Conservation (phyloP, 2,888 invertebrate species). For the Polia nebulosa region DNA sequence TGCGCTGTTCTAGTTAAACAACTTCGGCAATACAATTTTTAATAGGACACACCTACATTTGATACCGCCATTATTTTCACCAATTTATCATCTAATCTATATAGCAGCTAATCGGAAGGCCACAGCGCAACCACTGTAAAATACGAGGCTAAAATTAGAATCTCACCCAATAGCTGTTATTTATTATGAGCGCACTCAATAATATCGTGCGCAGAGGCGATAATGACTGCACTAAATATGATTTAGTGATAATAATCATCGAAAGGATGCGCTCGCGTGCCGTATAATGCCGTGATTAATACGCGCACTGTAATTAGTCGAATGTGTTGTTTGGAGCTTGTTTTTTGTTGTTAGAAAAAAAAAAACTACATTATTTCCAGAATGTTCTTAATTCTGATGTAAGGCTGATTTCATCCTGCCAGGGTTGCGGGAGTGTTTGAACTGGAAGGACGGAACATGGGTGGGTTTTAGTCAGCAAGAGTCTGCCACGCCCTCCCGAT, state of each 20-base stretch:
- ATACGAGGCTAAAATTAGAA: constrained; percentile 77
- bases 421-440: too few species aligned
- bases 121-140: constrained; percentile 69
- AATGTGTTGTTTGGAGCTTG: constrained; percentile 34
- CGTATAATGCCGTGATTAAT: constrained; percentile 69
- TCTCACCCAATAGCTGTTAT: constrained; percentile 75
- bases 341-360: constrained; percentile 33
- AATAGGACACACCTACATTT: background rate
- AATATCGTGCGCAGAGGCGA: constrained; percentile 71
- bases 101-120: constrained; percentile 64
- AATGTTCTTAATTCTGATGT: too few species aligned
- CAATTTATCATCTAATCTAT: constrained; percentile 68
- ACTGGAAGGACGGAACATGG: too few species aligned
- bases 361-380: too few species aligned
- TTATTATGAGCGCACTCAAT: constrained; percentile 76
- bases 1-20: background rate
- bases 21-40: background rate
- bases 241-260: constrained; percentile 81
- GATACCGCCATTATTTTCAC: constrained; percentile 36
- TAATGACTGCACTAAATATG: constrained; percentile 86
- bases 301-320: constrained; percentile 66
- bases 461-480: too few species aligned
- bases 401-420: too few species aligned
- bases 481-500: too few species aligned
- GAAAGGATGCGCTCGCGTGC: constrained; percentile 72